Conservation (phyloP, 2,113 vertebrate species). For the Pantherophis guttatus region DNA sequence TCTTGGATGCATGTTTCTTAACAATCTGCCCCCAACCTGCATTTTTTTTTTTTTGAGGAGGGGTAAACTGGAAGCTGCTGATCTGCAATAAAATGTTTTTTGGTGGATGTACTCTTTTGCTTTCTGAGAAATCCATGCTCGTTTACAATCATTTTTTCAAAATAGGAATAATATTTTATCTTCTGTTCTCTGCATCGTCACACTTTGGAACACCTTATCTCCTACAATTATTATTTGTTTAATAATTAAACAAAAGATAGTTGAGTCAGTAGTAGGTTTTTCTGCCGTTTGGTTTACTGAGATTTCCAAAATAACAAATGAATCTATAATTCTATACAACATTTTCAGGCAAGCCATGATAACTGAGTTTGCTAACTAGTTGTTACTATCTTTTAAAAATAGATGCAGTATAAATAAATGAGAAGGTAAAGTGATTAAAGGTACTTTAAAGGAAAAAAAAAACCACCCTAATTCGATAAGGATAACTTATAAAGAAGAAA, state of each 20-base stretch:
- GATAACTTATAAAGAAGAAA: slow-evolving; percentile 44
- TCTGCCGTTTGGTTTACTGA: not conserved
- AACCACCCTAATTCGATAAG: slow-evolving; percentile 52
- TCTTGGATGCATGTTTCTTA: not conserved
- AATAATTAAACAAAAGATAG: not conserved
- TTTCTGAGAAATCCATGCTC: not conserved
- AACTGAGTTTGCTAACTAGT: slow-evolving; percentile 23
- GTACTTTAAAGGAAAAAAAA: slow-evolving; percentile 65
- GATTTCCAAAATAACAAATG: not conserved
- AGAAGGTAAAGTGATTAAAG: slow-evolving; percentile 64
- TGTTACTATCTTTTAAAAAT: not conserved
- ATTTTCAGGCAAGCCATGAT: not conserved
- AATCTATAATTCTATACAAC: not conserved
- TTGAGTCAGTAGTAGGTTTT: not conserved
- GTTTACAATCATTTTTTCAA: not conserved
- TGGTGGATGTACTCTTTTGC: not conserved
- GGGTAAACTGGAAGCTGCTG: not conserved
- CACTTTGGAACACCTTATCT: not conserved
- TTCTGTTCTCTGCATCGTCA: not conserved
- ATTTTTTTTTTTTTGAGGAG: not conserved
- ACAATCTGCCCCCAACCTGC: not conserved
- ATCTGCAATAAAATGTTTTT: not conserved
- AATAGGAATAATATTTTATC: not conserved
- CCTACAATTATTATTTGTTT: no score
- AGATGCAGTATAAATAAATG: slow-evolving; percentile 51